phyloP scores from a whole-genome alignment of 1,140 invertebrate species.

The Mylabris phalerata region DNA sequence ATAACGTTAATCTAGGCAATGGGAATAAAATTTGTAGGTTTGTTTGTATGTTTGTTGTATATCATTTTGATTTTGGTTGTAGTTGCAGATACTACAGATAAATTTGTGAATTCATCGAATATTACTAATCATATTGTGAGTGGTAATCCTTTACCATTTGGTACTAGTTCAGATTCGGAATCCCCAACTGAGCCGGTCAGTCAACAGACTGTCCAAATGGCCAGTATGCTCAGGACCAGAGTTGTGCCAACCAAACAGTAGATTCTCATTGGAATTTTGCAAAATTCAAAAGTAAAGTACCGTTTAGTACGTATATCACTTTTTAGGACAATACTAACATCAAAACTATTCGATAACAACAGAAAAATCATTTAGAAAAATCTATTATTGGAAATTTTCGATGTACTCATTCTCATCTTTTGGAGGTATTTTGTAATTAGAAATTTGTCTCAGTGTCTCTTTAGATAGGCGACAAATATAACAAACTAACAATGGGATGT shows the following conservation, averaged over 20 bases:
- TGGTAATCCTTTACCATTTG: conserved; percentile 29
- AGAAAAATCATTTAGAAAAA: no score
- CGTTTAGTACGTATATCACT: not conserved
- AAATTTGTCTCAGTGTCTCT: not conserved
- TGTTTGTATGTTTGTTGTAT: not conserved
- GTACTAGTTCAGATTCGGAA: conserved; percentile 52
- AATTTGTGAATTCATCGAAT: not conserved
- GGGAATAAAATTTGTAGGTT: conserved; percentile 41
- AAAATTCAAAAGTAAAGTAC: no score
- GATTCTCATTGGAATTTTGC: not conserved
- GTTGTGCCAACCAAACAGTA: conserved; percentile 39
- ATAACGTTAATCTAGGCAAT: conserved; percentile 41
- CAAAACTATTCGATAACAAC: no score
- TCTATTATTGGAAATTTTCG: not conserved
- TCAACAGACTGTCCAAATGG: conserved; percentile 46
- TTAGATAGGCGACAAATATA: not conserved
- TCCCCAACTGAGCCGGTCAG: conserved; percentile 54
- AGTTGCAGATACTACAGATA: not conserved
- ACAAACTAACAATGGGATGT: conserved; percentile 20
- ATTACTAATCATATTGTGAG: not conserved
- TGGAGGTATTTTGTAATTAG: not conserved
- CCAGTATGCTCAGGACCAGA: conserved; percentile 38
- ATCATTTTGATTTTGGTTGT: not conserved
- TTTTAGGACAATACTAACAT: conserved; percentile 5
- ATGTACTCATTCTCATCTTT: not conserved